Base-by-base conservation (phyloP, 1,140 invertebrate genomes). In the Calliphora vicina region DNA sequence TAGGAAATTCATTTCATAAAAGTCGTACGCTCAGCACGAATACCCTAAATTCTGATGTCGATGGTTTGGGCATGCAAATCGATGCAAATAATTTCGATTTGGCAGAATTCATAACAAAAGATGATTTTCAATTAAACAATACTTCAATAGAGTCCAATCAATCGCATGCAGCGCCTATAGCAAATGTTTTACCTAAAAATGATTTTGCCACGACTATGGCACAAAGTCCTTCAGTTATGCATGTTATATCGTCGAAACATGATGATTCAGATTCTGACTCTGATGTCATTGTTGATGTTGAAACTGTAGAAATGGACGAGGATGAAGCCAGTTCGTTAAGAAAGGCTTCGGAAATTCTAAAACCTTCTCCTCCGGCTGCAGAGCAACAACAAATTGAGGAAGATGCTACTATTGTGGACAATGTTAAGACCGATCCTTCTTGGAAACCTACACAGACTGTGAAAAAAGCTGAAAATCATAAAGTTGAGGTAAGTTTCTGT, bases 61-160 rank as follows among this genome's bases (percentile, higher is more conserved):
- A 88, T 72, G 87, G 84, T 9, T 83, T 89, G 12, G 88, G 88
- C 20, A 84, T 89, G 0, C 86, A 88, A 20, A 86, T 90, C n/a
- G 89, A 90, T 82, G 86, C 85, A 0, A 89, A 87, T 83, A 87
- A 87, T 80, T 90, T 90, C 83, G 89, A 90, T 85, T 85, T 90
- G 81, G 89, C 89, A 25, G 88, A 89, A 25, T 90, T 90, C 45
- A 90, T 90, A 72, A 90, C 89, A 13, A 88, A 90, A 85, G 89
- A 90, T 84, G 87, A 90, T 82, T 87, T 89, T 81, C 80, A 84
- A 10, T 84, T 85, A 20, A 57, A 74, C 35, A 35, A 35, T 35
- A 45, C 61, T 10, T 4, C 27, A 2, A 43, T 57, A 15, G 1
- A 8, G 35, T 35, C 43, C 81, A 43, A 72, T 73, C 15, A 17